These are phyloP conservation scores for Pantherophis guttatus DNA, from an alignment of 2,113 vertebrate species.

Conservation along the genomic window DNA sequence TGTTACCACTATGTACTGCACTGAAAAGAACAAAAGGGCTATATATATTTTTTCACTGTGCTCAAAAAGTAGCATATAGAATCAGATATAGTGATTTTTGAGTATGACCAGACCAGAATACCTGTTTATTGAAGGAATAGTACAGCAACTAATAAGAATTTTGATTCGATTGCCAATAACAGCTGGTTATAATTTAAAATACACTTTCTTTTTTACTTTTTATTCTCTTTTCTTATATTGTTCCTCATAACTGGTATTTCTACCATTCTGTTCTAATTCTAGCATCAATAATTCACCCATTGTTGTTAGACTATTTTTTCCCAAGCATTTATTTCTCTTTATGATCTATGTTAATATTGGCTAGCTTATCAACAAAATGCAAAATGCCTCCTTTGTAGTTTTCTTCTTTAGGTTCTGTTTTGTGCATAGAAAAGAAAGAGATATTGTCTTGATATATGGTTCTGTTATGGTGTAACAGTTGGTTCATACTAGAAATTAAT, in stretches of 20 bases:
- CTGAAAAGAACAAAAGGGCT: not conserved
- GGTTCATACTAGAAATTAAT: slow-evolving; percentile 36
- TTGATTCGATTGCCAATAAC: not conserved
- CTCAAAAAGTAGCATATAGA: not conserved
- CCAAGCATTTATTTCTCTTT: not conserved
- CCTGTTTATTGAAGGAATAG: not conserved
- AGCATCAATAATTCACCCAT: not conserved
- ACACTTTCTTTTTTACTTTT: not conserved
- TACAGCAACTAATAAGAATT: not conserved
- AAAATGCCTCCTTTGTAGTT: not conserved
- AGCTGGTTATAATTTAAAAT: not conserved
- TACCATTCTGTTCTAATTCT: not conserved
- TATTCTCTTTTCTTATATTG: not conserved
- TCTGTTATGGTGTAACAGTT: slow-evolving; percentile 17
- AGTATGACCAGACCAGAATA: not conserved
- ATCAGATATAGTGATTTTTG: not conserved
- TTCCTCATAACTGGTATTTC: not conserved
- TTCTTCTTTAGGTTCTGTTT: not conserved
- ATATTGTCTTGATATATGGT: slow-evolving; percentile 23
- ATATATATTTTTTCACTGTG: not conserved
- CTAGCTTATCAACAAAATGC: not conserved
- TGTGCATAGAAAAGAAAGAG: slow-evolving; percentile 5
- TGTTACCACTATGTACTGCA: not conserved
- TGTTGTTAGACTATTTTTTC: not conserved
- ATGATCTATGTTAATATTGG: not conserved